These are phyloP conservation scores for Carassius gibelio DNA, from an alignment of 2,113 vertebrate species.

Conservation along the genomic window DNA sequence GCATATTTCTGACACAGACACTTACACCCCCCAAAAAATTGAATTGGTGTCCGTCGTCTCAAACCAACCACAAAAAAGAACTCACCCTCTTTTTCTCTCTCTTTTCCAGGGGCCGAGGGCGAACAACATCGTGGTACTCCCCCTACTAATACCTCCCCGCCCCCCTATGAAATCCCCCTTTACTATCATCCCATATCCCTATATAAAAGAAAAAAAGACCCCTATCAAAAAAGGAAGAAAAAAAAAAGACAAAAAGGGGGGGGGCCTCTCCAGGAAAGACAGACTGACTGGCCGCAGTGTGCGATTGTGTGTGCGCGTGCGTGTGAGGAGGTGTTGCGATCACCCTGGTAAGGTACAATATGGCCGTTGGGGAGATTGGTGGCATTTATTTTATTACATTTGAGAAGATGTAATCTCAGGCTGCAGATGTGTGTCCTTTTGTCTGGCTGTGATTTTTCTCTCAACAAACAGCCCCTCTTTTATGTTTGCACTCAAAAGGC, in stretches of 20 bases:
- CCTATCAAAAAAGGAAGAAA: constrained; percentile 62
- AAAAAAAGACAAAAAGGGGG: constrained; percentile 59
- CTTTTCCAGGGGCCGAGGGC: constrained; percentile 96
- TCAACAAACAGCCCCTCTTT: constrained; percentile 62
- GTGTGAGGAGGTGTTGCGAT: constrained; percentile 76
- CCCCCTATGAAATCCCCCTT: constrained; percentile 64
- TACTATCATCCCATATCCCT: constrained; percentile 70
- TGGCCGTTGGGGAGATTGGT: constrained; percentile 55
- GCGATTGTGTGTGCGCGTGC: constrained; percentile 77
- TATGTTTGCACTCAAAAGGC: constrained; percentile 47
- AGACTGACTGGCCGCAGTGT: constrained; percentile 77
- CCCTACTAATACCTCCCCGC: constrained; percentile 87
- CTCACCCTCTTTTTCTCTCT: constrained; percentile 88
- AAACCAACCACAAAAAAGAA: constrained; percentile 75
- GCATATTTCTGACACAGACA: constrained; percentile 16
- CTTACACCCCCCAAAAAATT: constrained; percentile 54
- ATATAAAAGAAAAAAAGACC: constrained; percentile 61
- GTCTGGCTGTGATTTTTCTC: constrained; percentile 78
- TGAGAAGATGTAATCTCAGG: constrained; percentile 77
- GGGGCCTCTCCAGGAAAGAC: constrained; percentile 74
- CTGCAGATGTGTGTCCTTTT: constrained; percentile 81
- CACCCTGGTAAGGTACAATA: constrained; percentile 79
- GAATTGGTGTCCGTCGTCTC: constrained; percentile 73
- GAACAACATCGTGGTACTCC: constrained; percentile 97
- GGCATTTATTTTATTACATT: constrained; percentile 58